These are phyloP conservation scores for Muscicapa adusta DNA, from an alignment of 2,113 vertebrate species.

Conservation along the genomic window DNA sequence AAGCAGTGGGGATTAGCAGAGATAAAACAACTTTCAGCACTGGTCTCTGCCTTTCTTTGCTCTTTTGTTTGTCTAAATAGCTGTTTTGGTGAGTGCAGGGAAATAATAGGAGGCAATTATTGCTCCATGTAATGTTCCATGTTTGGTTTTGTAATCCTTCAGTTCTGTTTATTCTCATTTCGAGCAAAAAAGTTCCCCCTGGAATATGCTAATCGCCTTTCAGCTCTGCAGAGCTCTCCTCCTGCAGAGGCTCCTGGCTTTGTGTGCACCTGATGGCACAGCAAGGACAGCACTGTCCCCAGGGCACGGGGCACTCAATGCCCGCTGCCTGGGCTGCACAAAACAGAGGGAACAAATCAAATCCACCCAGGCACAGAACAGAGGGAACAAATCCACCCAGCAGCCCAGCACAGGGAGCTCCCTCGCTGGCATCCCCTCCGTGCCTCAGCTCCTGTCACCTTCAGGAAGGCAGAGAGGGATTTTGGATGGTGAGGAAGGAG, in stretches of 20 bases:
- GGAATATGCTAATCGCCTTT: slow-evolving; percentile 76
- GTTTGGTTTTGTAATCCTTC: slow-evolving; percentile 81
- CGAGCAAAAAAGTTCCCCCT: slow-evolving; percentile 73
- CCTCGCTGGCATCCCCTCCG: background rate
- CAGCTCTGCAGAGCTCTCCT: slow-evolving; percentile 32
- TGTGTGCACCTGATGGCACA: slow-evolving; percentile 61
- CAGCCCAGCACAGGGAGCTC: background rate
- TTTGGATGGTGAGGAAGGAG: background rate
- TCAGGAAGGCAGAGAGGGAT: background rate
- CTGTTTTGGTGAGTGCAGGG: slow-evolving; percentile 76
- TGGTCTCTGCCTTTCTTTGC: slow-evolving; percentile 62
- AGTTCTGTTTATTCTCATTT: slow-evolving; percentile 74
- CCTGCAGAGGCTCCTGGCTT: slow-evolving; percentile 20
- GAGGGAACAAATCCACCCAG: background rate
- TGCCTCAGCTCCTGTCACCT: slow-evolving; percentile 32
- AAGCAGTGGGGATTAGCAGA: slow-evolving; percentile 69
- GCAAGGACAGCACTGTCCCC: slow-evolving; percentile 26
- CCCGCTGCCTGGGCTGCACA: background rate
- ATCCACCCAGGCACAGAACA: background rate
- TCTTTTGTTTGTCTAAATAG: slow-evolving; percentile 77
- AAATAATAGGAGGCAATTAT: slow-evolving; percentile 81
- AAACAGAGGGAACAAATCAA: background rate
- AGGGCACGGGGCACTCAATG: background rate
- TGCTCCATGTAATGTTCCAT: slow-evolving; percentile 75
- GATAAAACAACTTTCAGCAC: slow-evolving; percentile 59